These are phyloP conservation scores for Clarias gariepinus DNA, from an alignment of 2,113 vertebrate genomes.

Conservation along the genomic window DNA sequence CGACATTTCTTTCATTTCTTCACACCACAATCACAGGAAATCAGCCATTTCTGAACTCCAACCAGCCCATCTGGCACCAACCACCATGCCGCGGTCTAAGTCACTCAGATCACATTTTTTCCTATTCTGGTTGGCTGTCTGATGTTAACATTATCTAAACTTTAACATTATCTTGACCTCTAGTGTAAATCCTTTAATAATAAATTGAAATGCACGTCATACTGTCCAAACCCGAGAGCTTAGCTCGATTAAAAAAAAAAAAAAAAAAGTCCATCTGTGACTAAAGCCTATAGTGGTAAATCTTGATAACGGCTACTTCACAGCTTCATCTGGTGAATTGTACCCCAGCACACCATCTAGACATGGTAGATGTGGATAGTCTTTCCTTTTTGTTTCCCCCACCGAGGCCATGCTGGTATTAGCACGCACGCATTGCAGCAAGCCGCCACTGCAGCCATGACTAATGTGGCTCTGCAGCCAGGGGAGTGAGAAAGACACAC, in stretches of 20 bases:
- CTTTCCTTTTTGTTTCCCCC: neutral
- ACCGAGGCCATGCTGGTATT: neutral
- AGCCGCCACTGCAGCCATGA: constrained; percentile 56
- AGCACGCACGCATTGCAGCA: neutral
- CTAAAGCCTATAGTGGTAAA: neutral
- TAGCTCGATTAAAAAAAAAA: neutral
- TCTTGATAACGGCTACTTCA: neutral
- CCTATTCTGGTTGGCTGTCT: too few species aligned
- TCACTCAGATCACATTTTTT: neutral
- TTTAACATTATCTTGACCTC: too few species aligned
- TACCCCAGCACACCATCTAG: neutral
- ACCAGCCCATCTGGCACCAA: too few species aligned
- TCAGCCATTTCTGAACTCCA: neutral
- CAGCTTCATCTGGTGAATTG: neutral
- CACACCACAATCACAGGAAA: neutral
- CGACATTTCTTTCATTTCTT: too few species aligned
- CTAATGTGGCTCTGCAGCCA: constrained; percentile 66
- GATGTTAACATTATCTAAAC: too few species aligned
- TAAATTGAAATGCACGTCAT: neutral
- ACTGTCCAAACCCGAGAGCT: constrained; percentile 4
- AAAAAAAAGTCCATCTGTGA: neutral
- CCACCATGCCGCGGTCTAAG: neutral
- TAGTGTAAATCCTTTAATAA: neutral
- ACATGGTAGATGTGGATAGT: neutral
- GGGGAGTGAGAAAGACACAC: constrained; percentile 56